Percentiles rank a stretch among this genome's conserved stretches.
Evolutionary conservation across 2,888 invertebrate species (phyloP).

Genomic region (Dasysyrphus tricinctus): DNA sequence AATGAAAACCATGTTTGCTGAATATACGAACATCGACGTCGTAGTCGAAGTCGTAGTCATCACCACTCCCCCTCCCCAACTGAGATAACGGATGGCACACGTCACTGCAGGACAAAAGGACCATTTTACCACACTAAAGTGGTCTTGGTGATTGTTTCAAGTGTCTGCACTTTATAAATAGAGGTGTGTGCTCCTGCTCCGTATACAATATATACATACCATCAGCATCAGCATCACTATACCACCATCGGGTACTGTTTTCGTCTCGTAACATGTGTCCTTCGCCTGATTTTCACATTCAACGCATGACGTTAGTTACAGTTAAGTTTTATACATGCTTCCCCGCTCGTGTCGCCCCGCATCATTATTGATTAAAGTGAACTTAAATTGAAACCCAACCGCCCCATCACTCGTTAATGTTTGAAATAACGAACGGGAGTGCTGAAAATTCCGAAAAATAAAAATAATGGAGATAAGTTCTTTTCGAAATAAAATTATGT

Average conservation of each 20-base stretch:
- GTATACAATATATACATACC: too few relatives aligned
- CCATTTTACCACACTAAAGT: conserved; percentile 68
- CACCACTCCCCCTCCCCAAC: background rate
- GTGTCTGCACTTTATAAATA: conserved; percentile 73
- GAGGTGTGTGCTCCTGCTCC: conserved; percentile 20
- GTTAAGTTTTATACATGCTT: conserved; percentile 4
- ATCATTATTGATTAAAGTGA: conserved; percentile 41
- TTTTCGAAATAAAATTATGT: background rate
- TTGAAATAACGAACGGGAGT: background rate
- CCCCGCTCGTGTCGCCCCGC: background rate
- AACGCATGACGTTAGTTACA: conserved; percentile 43
- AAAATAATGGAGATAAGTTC: conserved; percentile 45
- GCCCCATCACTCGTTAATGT: conserved; percentile 19
- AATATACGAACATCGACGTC: conserved; percentile 46
- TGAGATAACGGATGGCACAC: conserved; percentile 36
- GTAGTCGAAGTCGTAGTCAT: too few relatives aligned
- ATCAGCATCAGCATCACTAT: background rate
- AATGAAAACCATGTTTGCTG: conserved; percentile 59
- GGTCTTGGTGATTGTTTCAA: conserved; percentile 73
- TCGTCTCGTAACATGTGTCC: conserved; percentile 43
- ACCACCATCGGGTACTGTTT: background rate
- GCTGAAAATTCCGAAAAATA: conserved; percentile 26
- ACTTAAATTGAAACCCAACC: conserved; percentile 35
- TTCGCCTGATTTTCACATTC: conserved; percentile 27
- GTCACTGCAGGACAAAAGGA: conserved; percentile 65